phyloP scores from a whole-genome alignment of 2,797 vertebrate species.

The Molossus molossus region DNA sequence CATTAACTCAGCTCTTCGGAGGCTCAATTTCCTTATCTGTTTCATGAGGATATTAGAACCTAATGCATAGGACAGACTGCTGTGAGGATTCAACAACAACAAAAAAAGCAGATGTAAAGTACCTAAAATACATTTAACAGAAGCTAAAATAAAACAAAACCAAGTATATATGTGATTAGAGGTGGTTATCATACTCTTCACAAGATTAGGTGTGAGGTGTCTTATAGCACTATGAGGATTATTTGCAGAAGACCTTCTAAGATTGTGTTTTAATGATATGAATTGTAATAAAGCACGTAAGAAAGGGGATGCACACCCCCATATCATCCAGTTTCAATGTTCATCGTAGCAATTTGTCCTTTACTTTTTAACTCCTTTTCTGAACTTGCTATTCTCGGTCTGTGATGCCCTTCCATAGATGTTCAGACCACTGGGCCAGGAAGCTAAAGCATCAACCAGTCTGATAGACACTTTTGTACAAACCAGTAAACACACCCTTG shows the following conservation, averaged over 20 bases:
- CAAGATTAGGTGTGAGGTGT: background rate
- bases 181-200: background rate
- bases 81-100: constrained; percentile 20
- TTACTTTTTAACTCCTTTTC: background rate
- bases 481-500: background rate
- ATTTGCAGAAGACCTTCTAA: background rate
- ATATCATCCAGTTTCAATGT: background rate
- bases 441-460: background rate
- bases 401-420: background rate
- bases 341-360: background rate
- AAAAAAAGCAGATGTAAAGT: background rate
- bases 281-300: background rate
- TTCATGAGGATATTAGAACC: constrained; percentile 16
- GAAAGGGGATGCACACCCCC: background rate
- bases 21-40: background rate
- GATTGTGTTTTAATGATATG: background rate
- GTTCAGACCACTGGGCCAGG: background rate
- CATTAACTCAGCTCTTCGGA: background rate
- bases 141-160: constrained; percentile 44
- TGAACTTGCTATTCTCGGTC: background rate
- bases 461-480: background rate
- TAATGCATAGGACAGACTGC: background rate
- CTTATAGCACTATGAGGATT: background rate
- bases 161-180: background rate
- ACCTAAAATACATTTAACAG: background rate